Conservation (phyloP, 1,140 invertebrate species). For the Trichonephila inaurata region DNA sequence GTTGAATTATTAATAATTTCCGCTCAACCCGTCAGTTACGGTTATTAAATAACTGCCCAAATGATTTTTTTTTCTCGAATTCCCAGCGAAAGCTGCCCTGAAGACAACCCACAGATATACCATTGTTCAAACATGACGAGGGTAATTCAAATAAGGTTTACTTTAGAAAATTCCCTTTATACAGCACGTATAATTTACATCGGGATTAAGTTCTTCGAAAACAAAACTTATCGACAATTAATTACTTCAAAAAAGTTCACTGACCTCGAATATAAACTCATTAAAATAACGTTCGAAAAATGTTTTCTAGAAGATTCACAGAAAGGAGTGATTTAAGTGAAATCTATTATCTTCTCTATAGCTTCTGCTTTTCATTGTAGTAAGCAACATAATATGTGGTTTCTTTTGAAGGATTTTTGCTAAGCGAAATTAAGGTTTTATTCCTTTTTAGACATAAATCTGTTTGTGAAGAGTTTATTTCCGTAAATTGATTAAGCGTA, state of each 20-base stretch:
- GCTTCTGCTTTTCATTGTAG: neutral
- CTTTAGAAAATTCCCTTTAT: neutral
- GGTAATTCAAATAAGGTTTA: neutral
- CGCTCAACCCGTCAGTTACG: neutral
- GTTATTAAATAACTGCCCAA: neutral
- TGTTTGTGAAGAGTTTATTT: too few species aligned
- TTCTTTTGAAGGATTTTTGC: neutral
- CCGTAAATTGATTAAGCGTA: too few species aligned
- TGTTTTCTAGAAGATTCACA: neutral
- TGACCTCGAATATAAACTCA: slow-evolving; percentile 17
- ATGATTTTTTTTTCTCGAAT: neutral
- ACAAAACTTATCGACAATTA: neutral
- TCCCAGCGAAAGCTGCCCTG: neutral
- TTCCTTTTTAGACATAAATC: too few species aligned
- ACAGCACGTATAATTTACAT: neutral
- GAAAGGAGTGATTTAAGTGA: neutral
- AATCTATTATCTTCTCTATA: neutral
- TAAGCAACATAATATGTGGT: neutral
- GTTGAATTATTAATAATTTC: neutral
- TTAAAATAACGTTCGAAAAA: neutral
- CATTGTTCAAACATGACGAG: slow-evolving; percentile 24
- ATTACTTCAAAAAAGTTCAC: neutral
- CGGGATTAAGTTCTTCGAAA: neutral
- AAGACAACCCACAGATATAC: neutral
- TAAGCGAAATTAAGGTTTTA: too few species aligned